Percentiles rank a stretch among this genome's conserved stretches.
These are phyloP conservation scores for Dryoscopus gambensis DNA, from an alignment of 2,113 vertebrate genomes.

Conservation along the genomic window DNA sequence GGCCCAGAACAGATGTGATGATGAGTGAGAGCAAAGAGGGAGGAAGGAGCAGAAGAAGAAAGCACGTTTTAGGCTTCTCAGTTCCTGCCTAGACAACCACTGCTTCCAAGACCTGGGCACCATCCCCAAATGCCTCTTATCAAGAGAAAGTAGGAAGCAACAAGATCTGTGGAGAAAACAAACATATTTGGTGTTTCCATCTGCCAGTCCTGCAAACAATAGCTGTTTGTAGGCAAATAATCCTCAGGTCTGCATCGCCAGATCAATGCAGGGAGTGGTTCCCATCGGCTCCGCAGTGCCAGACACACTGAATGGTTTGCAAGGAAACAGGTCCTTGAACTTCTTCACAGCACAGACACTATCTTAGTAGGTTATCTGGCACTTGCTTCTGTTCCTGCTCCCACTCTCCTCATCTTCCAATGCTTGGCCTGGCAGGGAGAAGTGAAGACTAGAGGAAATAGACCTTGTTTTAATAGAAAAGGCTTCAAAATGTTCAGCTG, in stretches of 20 bases:
- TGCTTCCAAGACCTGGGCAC: background rate
- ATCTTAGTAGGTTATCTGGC: conserved; percentile 19
- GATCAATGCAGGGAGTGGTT: conserved; percentile 9
- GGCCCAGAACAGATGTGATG: conserved; percentile 64
- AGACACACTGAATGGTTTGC: background rate
- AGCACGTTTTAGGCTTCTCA: background rate
- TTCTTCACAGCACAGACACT: background rate
- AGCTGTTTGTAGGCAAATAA: conserved; percentile 47
- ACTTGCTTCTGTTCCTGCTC: conserved; percentile 29
- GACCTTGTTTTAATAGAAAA: background rate
- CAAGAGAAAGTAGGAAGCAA: conserved; percentile 41
- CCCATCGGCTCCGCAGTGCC: background rate
- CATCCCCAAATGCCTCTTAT: background rate
- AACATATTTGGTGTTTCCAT: conserved; percentile 17
- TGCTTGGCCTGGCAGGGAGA: background rate
- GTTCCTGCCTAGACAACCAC: background rate
- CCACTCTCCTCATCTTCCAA: background rate
- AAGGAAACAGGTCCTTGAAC: conserved; percentile 16
- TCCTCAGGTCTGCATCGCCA: background rate
- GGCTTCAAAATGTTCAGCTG: background rate
- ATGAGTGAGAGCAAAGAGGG: background rate
- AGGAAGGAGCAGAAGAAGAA: conserved; percentile 6
- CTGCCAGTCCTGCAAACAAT: conserved; percentile 5
- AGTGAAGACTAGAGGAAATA: background rate
- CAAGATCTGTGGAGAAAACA: conserved; percentile 15